A percentile compares a stretch with the other conserved stretches of the same genome.
Evolutionary conservation across 2,113 vertebrate species (phyloP).

Genomic region (Aviceda subcristata): DNA sequence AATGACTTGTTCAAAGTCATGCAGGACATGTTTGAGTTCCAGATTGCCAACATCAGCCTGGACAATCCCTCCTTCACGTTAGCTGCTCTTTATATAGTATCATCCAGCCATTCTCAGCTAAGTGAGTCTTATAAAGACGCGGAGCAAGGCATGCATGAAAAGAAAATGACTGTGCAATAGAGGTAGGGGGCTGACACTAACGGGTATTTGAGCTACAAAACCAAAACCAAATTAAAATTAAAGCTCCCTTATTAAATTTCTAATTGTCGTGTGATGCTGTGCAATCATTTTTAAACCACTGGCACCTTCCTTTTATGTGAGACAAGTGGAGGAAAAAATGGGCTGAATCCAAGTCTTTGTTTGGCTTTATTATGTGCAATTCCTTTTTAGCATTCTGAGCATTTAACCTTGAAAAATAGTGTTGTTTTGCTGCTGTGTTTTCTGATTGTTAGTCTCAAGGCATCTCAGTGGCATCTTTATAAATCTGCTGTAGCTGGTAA

Average conservation of each 20-base stretch:
- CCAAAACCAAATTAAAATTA: conserved; percentile 65
- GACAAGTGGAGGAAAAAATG: not conserved
- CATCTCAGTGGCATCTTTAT: conserved; percentile 77
- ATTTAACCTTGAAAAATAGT: conserved; percentile 79
- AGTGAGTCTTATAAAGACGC: not conserved
- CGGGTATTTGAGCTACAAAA: not conserved
- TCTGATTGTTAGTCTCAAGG: conserved; percentile 76
- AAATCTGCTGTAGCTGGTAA: conserved; percentile 72
- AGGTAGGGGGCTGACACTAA: not conserved
- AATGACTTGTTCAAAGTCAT: not conserved
- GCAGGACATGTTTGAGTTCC: not conserved
- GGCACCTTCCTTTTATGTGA: conserved; percentile 28
- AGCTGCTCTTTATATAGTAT: not conserved
- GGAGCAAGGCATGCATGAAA: not conserved
- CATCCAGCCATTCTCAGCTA: not conserved
- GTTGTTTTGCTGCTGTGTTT: conserved; percentile 71
- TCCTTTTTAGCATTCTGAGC: conserved; percentile 75
- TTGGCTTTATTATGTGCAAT: conserved; percentile 65
- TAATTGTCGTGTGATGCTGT: conserved; percentile 39
- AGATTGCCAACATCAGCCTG: not conserved
- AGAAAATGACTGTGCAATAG: not conserved
- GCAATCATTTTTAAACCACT: conserved; percentile 49
- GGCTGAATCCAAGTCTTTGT: conserved; percentile 22
- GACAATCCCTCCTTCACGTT: not conserved
- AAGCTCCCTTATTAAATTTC: conserved; percentile 65